phyloP scores from a whole-genome alignment of 2,797 vertebrate genomes.

The Karalla daura region DNA sequence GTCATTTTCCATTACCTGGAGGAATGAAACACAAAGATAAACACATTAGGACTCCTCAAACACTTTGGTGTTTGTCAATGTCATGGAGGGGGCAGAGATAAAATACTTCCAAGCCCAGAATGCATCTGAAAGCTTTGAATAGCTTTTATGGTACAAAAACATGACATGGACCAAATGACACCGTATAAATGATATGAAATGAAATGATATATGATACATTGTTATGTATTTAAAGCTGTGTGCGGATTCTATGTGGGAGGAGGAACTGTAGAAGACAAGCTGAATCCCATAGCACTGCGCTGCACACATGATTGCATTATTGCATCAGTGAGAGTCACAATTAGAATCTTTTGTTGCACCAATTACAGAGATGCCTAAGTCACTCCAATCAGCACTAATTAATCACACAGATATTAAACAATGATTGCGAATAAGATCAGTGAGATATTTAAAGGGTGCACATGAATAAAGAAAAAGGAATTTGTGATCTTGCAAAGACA shows the following conservation, averaged over 20 bases:
- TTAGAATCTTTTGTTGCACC: background rate
- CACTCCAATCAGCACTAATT: background rate
- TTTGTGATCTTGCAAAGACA: background rate
- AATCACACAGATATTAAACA: constrained; percentile 1
- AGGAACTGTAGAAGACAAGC: background rate
- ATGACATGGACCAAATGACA: background rate
- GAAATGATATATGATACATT: too few relatives aligned
- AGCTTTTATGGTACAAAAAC: background rate
- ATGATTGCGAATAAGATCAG: background rate
- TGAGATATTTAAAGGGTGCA: background rate
- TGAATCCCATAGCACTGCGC: background rate
- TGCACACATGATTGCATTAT: background rate
- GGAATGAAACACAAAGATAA: constrained; percentile 14
- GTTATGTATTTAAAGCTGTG: background rate
- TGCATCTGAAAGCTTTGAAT: background rate
- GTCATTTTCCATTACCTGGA: constrained; percentile 53
- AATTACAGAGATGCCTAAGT: background rate
- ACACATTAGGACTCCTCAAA: constrained; percentile 12
- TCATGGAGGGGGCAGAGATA: background rate
- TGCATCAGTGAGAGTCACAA: constrained; percentile 7
- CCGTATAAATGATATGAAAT: too few relatives aligned
- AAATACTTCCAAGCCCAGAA: background rate
- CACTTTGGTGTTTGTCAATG: constrained; percentile 1
- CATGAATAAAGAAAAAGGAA: background rate
- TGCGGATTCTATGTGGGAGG: background rate